Percentiles rank a stretch among this genome's conserved stretches.
Evolutionary conservation across 2,888 invertebrate genomes (phyloP).

Genomic region (Suillia variegata): DNA sequence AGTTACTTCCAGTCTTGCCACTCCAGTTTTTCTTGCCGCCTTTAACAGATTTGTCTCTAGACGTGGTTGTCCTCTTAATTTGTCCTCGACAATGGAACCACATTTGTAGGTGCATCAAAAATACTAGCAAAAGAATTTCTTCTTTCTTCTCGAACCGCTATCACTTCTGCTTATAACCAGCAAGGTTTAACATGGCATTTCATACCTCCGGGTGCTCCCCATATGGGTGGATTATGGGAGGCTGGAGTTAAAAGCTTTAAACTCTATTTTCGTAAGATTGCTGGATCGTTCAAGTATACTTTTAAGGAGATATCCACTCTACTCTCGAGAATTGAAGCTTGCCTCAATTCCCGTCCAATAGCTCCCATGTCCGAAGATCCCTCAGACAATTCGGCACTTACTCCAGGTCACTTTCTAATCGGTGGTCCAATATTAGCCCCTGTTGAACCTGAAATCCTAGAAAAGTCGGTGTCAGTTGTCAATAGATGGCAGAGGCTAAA

Average conservation of each 20-base stretch:
- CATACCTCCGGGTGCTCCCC: conserved; percentile 7
- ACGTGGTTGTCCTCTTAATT: conserved; percentile 21
- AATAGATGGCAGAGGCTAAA: conserved; percentile 13
- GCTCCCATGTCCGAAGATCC: conserved; percentile 11
- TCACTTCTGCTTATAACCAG: neutral
- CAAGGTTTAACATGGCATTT: conserved; percentile 2
- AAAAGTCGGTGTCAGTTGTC: neutral
- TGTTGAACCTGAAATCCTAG: neutral
- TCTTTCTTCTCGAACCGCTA: neutral
- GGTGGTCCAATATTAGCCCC: neutral
- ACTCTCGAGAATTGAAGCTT: conserved; percentile 12
- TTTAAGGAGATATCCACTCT: conserved; percentile 20
- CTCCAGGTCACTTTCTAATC: conserved; percentile 11
- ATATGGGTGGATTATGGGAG: conserved; percentile 9
- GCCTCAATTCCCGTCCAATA: conserved; percentile 13
- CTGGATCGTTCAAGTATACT: conserved; percentile 7
- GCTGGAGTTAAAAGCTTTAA: conserved; percentile 13
- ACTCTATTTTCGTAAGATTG: conserved; percentile 10
- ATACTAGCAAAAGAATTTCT: conserved; percentile 8
- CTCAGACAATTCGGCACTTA: conserved; percentile 3
- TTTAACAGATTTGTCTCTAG: conserved; percentile 22
- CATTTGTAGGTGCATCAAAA: conserved; percentile 11
- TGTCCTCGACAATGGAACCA: conserved; percentile 25
- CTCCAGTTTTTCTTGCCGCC: conserved; percentile 26
- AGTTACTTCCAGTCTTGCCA: conserved; percentile 18